Conservation (phyloP, 1,140 invertebrate genomes). For the Zelostemma sp. region DNA sequence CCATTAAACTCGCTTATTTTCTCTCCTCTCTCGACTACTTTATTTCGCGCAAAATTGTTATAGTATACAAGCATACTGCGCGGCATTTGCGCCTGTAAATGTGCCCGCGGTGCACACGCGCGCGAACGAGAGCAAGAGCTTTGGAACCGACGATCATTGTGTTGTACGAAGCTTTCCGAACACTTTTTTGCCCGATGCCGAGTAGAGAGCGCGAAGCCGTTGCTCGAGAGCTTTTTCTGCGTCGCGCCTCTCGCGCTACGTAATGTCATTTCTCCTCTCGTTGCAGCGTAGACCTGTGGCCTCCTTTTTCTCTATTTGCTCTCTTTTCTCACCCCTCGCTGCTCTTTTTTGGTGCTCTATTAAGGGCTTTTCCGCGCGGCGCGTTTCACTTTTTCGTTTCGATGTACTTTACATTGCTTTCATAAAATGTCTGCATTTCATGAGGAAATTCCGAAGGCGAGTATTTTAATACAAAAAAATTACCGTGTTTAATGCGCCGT, state of each 20-base stretch:
- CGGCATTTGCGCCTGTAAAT: constrained; percentile 26
- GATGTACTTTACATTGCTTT: constrained; percentile 29
- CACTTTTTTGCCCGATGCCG: constrained; percentile 50
- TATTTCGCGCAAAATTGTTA: constrained; percentile 29
- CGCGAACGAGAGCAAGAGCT: constrained; percentile 18
- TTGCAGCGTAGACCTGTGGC: constrained; percentile 33
- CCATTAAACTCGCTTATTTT: constrained; percentile 31
- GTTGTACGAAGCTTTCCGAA: constrained; percentile 45
- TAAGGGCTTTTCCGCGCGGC: constrained; percentile 48
- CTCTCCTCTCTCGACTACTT: constrained; percentile 26
- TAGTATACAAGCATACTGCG: constrained; percentile 24
- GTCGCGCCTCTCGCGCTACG: constrained; percentile 53
- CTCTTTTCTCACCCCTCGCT: constrained; percentile 19
- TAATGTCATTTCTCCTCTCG: constrained; percentile 56
- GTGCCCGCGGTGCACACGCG: constrained; percentile 19
- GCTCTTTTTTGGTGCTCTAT: constrained; percentile 37
- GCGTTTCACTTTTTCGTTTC: constrained; percentile 39
- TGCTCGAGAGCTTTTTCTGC: constrained; percentile 60
- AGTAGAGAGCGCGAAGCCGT: constrained; percentile 34
- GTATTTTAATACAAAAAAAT: too few species aligned
- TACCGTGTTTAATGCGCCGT: too few species aligned
- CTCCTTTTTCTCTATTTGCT: constrained; percentile 43
- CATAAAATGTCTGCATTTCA: constrained; percentile 24
- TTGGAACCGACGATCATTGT: constrained; percentile 15
- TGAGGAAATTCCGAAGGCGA: not conserved